A percentile compares a stretch with the other conserved stretches of the same genome.
phyloP scores from a whole-genome alignment of 2,797 vertebrate genomes.

The Sciaenops ocellatus region DNA sequence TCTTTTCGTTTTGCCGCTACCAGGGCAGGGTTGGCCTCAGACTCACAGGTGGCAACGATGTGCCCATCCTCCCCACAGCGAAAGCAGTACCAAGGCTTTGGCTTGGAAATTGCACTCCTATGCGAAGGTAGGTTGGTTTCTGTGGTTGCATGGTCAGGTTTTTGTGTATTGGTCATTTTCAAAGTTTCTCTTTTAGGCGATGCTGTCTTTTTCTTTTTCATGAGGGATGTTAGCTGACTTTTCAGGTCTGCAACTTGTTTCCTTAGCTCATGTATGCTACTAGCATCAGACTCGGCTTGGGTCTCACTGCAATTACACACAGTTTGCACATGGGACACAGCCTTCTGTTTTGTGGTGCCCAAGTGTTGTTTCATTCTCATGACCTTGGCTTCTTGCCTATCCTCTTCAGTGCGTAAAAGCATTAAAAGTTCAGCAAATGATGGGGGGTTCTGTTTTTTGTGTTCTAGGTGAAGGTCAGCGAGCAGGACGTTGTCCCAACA shows the following conservation, averaged over 20 bases:
- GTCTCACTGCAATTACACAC: background rate
- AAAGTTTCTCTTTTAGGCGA: background rate
- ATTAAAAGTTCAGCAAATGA: background rate
- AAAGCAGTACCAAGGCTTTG: conserved; percentile 3
- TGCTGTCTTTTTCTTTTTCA: background rate
- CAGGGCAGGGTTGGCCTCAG: background rate
- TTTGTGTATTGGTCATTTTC: background rate
- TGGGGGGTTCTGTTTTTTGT: background rate
- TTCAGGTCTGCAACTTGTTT: background rate
- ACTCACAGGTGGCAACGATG: background rate
- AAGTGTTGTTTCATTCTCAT: conserved; percentile 1
- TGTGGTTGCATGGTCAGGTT: conserved; percentile 2
- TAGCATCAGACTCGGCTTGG: background rate
- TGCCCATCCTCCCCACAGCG: background rate
- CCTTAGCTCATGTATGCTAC: background rate
- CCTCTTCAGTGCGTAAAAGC: background rate
- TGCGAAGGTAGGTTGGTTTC: background rate
- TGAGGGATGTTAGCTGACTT: conserved; percentile 1
- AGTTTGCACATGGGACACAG: background rate
- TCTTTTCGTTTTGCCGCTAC: conserved; percentile 1
- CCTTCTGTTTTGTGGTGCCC: background rate
- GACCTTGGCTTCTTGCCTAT: background rate
- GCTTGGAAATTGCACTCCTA: background rate
- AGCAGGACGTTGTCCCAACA: background rate
- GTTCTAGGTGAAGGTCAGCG: background rate